phyloP scores from a whole-genome alignment of 1,140 invertebrate genomes.

The Acromyrmex heyeri region DNA sequence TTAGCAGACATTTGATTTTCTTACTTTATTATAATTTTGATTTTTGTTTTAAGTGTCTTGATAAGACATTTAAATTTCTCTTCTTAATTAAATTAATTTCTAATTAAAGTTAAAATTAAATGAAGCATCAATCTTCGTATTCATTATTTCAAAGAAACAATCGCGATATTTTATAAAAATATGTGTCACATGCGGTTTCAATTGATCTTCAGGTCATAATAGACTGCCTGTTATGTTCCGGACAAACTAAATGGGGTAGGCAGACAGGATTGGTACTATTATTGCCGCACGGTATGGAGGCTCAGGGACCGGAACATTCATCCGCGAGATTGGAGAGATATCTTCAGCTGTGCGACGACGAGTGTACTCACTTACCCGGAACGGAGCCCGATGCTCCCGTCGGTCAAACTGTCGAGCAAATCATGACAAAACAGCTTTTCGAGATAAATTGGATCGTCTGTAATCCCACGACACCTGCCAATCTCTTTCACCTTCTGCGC shows the following conservation, averaged over 20 bases:
- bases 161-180: background rate
- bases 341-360: conserved; percentile 93
- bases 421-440: conserved; percentile 91
- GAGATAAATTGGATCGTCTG: conserved; percentile 94
- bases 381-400: conserved; percentile 80
- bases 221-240: conserved; percentile 94
- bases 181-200: background rate
- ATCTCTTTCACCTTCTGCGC: conserved; percentile 94
- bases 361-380: conserved; percentile 88
- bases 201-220: conserved; percentile 90
- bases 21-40: background rate
- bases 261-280: conserved; percentile 94
- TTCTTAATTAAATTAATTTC: background rate
- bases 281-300: conserved; percentile 96
- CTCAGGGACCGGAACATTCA: conserved; percentile 96
- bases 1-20: background rate
- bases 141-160: background rate
- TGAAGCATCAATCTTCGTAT: background rate
- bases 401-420: conserved; percentile 77
- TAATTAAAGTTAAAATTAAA: conserved; percentile 7
- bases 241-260: conserved; percentile 94
- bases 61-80: background rate
- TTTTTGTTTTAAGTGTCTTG: background rate
- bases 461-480: conserved; percentile 94
- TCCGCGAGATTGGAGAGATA: conserved; percentile 94